Conservation (phyloP, 2,888 invertebrate species). For the Gari tellinella region DNA sequence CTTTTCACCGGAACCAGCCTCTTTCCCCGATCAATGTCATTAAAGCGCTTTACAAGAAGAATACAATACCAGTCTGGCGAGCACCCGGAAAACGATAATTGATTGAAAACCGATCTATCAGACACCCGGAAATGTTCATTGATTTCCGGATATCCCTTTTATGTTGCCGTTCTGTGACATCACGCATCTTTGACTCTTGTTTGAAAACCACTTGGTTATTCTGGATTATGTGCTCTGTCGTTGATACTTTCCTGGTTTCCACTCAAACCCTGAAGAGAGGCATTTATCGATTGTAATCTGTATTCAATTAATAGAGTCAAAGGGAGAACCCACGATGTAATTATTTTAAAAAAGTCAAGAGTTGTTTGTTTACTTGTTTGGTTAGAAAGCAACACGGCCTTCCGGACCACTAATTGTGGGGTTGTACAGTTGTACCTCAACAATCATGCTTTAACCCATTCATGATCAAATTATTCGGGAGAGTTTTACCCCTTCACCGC, state of each 20-base stretch:
- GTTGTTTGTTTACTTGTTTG: too few relatives aligned
- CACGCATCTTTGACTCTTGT: conserved; percentile 40
- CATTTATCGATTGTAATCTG: too few relatives aligned
- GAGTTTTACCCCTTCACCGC: too few relatives aligned
- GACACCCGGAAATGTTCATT: conserved; percentile 55
- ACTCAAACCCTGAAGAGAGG: too few relatives aligned
- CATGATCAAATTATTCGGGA: too few relatives aligned
- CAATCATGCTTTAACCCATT: too few relatives aligned
- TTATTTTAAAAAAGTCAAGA: background rate
- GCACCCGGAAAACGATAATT: conserved; percentile 54
- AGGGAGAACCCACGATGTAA: background rate
- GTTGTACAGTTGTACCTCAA: too few relatives aligned
- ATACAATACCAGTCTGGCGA: conserved; percentile 29
- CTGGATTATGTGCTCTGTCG: too few relatives aligned
- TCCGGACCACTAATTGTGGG: too few relatives aligned
- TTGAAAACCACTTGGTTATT: conserved; percentile 12
- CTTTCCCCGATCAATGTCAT: conserved; percentile 44
- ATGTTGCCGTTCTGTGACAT: conserved; percentile 28
- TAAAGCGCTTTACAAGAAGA: conserved; percentile 32
- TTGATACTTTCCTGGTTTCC: too few relatives aligned
- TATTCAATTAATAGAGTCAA: too few relatives aligned
- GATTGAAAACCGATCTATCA: conserved; percentile 43
- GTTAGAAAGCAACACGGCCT: too few relatives aligned
- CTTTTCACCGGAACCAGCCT: conserved; percentile 5
- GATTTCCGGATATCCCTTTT: conserved; percentile 55